These are phyloP conservation scores for Chrosomus eos DNA, from an alignment of 2,797 vertebrate species.

Conservation along the genomic window DNA sequence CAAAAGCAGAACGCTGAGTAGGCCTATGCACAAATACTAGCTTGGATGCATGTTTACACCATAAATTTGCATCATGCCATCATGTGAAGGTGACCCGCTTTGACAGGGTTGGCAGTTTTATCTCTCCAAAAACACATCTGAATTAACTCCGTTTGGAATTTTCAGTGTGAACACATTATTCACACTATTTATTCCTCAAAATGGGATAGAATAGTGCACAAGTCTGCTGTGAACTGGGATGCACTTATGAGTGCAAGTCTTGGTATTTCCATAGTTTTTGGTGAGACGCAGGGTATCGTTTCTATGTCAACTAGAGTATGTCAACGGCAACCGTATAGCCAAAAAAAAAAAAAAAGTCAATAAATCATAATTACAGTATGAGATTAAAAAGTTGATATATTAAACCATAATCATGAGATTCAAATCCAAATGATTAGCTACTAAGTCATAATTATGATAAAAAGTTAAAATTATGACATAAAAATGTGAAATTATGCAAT, in stretches of 20 bases:
- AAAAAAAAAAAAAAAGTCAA: no score
- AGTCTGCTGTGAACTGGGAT: not conserved
- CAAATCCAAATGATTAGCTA: no score
- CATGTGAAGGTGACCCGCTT: constrained; percentile 61
- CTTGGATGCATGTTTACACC: constrained; percentile 46
- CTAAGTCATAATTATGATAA: no score
- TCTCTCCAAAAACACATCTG: not conserved
- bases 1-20: constrained; percentile 66
- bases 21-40: constrained; percentile 53
- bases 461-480: not conserved
- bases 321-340: no score
- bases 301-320: no score
- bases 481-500: no score
- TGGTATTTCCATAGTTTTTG: not conserved
- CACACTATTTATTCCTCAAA: not conserved
- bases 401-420: not conserved
- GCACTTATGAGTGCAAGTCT: not conserved
- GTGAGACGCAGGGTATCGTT: no score
- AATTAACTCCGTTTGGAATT: not conserved
- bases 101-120: constrained; percentile 57
- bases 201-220: not conserved
- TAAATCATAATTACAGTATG: no score
- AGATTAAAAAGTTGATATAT: no score
- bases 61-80: constrained; percentile 64
- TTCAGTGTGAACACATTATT: not conserved